Percentiles rank a stretch among this genome's conserved stretches.
Evolutionary conservation across 2,113 vertebrate species (phyloP).

Genomic region (Phyllopteryx taeniolatus): DNA sequence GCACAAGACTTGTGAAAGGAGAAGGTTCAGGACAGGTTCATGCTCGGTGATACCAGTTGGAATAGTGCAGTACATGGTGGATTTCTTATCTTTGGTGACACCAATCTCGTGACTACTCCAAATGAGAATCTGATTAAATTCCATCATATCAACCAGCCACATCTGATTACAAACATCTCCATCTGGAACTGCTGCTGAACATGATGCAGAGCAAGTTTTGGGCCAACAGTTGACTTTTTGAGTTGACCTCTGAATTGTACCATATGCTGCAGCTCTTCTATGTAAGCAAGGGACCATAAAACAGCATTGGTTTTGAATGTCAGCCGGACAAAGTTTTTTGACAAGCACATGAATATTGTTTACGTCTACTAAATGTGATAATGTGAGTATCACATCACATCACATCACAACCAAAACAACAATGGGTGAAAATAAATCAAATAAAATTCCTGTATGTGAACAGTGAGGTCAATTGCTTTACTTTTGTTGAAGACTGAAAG

Average conservation of each 20-base stretch:
- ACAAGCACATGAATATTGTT: no score
- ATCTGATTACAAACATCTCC: constrained; percentile 38
- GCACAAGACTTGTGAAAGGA: not conserved
- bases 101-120: constrained; percentile 29
- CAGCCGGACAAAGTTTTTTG: no score
- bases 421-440: no score
- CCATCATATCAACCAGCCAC: constrained; percentile 27
- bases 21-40: constrained; percentile 4
- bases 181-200: constrained; percentile 9
- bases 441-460: no score
- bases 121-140: constrained; percentile 48
- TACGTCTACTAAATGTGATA: no score
- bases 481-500: no score
- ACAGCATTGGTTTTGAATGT: not conserved
- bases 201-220: constrained; percentile 14
- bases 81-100: constrained; percentile 24
- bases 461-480: no score
- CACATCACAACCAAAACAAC: no score
- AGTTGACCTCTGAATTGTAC: constrained; percentile 23
- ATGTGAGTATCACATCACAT: no score
- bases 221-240: constrained; percentile 19
- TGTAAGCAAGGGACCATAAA: not conserved
- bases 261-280: not conserved
- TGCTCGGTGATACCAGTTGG: constrained; percentile 10
- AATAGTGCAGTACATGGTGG: constrained; percentile 10